Percentiles rank a stretch among this genome's conserved stretches.
Conservation (phyloP, 2,888 invertebrate genomes). For the Lasioglossum calceatum region DNA sequence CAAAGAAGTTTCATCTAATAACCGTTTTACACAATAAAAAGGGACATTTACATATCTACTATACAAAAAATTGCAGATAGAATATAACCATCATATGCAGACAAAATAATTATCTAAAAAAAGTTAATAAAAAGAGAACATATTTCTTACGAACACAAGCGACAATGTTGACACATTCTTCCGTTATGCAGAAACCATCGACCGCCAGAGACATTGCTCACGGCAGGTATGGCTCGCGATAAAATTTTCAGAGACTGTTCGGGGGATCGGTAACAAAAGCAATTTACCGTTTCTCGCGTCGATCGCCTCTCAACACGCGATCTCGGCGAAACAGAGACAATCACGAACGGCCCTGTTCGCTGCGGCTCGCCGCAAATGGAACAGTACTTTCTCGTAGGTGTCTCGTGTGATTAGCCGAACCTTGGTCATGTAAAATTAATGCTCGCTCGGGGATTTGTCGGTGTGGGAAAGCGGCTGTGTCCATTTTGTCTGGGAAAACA, state of each 20-base stretch:
- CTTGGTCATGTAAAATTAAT: constrained; percentile 7
- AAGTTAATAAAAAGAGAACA: no score
- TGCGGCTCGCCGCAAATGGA: neutral
- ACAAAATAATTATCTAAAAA: no score
- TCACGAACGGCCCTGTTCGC: neutral
- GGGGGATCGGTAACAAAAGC: neutral
- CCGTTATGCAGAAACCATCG: neutral
- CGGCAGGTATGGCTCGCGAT: neutral
- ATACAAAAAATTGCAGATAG: no score
- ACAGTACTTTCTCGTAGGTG: neutral
- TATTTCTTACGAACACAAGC: no score
- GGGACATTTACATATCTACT: no score
- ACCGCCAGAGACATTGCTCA: neutral
- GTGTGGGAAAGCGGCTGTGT: neutral
- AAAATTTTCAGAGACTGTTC: neutral
- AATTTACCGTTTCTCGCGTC: neutral
- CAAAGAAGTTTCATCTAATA: neutral
- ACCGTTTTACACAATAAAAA: no score
- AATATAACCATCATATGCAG: no score
- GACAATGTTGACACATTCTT: no score
- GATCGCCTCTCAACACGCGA: neutral
- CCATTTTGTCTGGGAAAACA: constrained; percentile 25
- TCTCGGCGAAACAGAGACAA: neutral
- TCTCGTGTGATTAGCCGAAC: neutral
- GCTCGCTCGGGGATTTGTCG: neutral